phyloP scores from a whole-genome alignment of 1,140 invertebrate genomes.

The Aleiodes sp. region DNA sequence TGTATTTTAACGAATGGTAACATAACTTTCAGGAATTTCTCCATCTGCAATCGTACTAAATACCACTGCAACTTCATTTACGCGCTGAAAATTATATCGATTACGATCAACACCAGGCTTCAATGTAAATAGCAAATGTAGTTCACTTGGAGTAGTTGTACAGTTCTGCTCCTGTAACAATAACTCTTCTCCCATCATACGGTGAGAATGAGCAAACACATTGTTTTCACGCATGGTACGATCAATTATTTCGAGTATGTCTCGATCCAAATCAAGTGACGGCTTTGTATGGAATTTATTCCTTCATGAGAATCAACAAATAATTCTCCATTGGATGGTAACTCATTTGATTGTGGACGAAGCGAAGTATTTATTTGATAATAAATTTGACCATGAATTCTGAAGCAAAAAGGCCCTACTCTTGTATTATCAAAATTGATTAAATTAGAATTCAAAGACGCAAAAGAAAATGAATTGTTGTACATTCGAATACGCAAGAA shows the following conservation, averaged over 20 bases:
- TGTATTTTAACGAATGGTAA: not conserved
- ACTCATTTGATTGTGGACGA: not conserved
- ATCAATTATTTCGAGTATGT: not conserved
- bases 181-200: conserved; percentile 13
- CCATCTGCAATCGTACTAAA: not conserved
- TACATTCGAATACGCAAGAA: not conserved
- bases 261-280: not conserved
- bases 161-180: not conserved
- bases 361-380: not conserved
- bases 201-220: conserved; percentile 9
- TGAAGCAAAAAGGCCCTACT: not conserved
- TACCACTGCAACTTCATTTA: conserved; percentile 31
- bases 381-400: not conserved
- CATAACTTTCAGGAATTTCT: conserved; percentile 1
- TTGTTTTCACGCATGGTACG: conserved; percentile 5
- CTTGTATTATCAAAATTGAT: not conserved
- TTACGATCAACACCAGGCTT: not conserved
- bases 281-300: not conserved
- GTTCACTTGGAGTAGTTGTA: not conserved
- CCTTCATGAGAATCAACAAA: conserved; percentile 19
- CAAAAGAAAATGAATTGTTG: not conserved
- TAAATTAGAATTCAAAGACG: not conserved
- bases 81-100: not conserved
- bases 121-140: not conserved
- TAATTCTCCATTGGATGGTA: conserved; percentile 21